Conservation (phyloP, 2,888 invertebrate genomes). For the Frankliniella intonsa region DNA sequence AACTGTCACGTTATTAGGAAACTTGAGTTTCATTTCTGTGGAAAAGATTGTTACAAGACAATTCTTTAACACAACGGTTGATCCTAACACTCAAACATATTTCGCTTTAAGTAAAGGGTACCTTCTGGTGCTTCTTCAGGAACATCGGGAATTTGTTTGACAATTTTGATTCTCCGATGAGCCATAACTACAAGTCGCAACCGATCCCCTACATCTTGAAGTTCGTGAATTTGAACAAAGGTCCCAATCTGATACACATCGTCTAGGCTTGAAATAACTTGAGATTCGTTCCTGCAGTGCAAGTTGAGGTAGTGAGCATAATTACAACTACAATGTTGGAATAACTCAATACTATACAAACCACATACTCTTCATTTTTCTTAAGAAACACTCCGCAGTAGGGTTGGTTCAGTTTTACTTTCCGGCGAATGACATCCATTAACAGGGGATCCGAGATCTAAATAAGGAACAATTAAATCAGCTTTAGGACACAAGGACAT, state of each 20-base stretch:
- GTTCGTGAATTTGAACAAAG: constrained; percentile 96
- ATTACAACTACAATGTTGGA: not conserved
- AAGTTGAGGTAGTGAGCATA: constrained; percentile 19
- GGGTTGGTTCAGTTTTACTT: constrained; percentile 92
- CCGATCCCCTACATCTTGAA: constrained; percentile 90
- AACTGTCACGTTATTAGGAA: constrained; percentile 80
- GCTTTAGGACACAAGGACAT: constrained; percentile 9
- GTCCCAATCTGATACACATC: constrained; percentile 90
- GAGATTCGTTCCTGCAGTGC: constrained; percentile 64
- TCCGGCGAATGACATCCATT: constrained; percentile 83
- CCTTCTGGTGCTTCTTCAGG: constrained; percentile 56
- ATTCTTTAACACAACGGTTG: not conserved
- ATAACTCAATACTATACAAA: not conserved
- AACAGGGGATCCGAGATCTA: constrained; percentile 80
- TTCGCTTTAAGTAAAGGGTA: constrained; percentile 34
- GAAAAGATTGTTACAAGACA: constrained; percentile 34
- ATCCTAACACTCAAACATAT: constrained; percentile 5
- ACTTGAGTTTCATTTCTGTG: constrained; percentile 71
- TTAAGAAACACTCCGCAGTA: constrained; percentile 97
- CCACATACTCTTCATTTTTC: constrained; percentile 71
- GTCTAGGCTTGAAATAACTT: constrained; percentile 73
- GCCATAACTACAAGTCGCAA: constrained; percentile 91
- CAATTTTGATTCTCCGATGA: constrained; percentile 79
- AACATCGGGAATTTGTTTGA: constrained; percentile 73
- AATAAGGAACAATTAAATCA: constrained; percentile 41